Evolutionary conservation across 2,113 vertebrate genomes (phyloP).

Genomic region (Alethe diademata): DNA sequence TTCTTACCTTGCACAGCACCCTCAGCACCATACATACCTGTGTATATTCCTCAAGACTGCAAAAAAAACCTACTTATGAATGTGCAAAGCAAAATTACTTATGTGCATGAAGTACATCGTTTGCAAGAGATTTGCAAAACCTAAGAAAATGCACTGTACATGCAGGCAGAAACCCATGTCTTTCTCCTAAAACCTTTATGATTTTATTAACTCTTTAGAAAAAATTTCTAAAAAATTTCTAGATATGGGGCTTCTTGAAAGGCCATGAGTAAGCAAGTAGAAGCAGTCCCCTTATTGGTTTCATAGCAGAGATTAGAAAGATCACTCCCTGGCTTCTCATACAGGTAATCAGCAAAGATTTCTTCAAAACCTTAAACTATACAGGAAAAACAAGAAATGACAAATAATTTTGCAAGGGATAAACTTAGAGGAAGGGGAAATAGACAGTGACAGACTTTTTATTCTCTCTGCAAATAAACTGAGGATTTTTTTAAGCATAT

Average conservation of each 20-base stretch:
- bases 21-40: not conserved
- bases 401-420: not conserved
- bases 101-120: accelerated
- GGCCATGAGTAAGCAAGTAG: not conserved
- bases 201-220: not conserved
- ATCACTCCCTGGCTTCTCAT: not conserved
- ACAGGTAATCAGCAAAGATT: not conserved
- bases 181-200: not conserved
- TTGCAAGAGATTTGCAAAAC: not conserved
- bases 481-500: not conserved
- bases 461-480: not conserved
- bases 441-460: not conserved
- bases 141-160: not conserved
- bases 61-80: not conserved
- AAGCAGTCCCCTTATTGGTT: not conserved
- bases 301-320: not conserved
- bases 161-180: not conserved
- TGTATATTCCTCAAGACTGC: not conserved
- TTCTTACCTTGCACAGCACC: not conserved
- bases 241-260: not conserved
- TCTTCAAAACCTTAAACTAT: not conserved
- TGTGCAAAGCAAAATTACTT: not conserved
- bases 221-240: not conserved
- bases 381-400: not conserved
- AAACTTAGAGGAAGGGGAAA: not conserved